These are phyloP conservation scores for Neomorphus geoffroyi DNA, from an alignment of 2,797 vertebrate species.

Conservation along the genomic window DNA sequence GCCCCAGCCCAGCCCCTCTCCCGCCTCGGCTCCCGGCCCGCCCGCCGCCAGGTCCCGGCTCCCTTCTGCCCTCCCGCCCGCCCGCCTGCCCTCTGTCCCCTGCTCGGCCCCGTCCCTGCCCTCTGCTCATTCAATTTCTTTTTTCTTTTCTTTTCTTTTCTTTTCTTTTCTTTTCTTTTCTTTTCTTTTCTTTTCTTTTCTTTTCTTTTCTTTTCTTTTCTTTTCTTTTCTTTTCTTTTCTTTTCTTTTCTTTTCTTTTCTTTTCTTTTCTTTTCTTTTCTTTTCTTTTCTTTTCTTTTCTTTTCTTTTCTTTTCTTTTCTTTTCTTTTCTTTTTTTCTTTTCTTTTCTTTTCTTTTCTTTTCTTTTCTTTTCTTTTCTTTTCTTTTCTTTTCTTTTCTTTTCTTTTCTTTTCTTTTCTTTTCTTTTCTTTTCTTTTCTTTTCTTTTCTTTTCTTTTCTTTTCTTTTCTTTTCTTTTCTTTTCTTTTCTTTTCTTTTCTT, in stretches of 20 bases:
- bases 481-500: too few relatives aligned
- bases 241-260: too few relatives aligned
- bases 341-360: fast-evolving
- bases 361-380: fast-evolving
- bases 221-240: fast-evolving
- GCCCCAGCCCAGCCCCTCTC: background rate
- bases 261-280: fast-evolving
- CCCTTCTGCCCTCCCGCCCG: background rate
- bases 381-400: fast-evolving
- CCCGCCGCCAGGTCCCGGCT: background rate
- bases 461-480: fast-evolving
- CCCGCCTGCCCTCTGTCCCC: background rate
- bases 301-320: fast-evolving
- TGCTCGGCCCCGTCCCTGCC: background rate
- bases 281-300: too few relatives aligned
- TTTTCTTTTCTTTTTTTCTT: fast-evolving
- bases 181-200: fast-evolving
- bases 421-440: fast-evolving
- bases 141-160: too few relatives aligned
- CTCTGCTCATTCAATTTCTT: background rate
- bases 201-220: fast-evolving
- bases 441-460: too few relatives aligned
- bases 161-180: too few relatives aligned
- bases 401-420: fast-evolving
- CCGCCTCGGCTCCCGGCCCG: background rate